These are phyloP conservation scores for Hippocampus kuda DNA, from an alignment of 2,797 vertebrate species.

Conservation along the genomic window DNA sequence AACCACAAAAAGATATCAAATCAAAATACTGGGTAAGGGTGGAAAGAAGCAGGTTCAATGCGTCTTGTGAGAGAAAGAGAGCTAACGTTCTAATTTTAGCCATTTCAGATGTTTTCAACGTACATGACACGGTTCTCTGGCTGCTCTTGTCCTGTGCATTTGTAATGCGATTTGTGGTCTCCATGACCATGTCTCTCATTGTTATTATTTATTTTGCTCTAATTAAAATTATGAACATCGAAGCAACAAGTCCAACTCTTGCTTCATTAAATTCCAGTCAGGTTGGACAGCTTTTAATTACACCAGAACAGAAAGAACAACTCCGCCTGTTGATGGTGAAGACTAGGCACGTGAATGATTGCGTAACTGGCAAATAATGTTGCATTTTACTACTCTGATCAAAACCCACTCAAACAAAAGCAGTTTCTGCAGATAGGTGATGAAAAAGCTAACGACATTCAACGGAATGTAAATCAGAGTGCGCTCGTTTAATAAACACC, in stretches of 20 bases:
- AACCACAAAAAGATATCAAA: neutral
- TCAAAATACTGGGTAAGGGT: neutral
- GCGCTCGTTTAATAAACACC: neutral
- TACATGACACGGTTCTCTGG: neutral
- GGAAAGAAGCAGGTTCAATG: neutral
- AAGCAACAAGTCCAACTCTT: neutral
- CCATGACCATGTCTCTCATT: neutral
- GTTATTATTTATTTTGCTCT: neutral
- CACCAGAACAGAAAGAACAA: neutral
- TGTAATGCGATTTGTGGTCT: neutral
- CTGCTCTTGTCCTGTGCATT: neutral
- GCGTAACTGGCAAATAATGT: constrained; percentile 14
- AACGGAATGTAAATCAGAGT: constrained; percentile 19
- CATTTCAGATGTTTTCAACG: neutral
- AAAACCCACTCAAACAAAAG: constrained; percentile 39
- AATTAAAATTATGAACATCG: constrained; percentile 1
- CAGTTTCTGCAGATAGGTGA: constrained; percentile 15
- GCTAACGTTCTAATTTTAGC: neutral
- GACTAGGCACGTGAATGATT: constrained; percentile 7
- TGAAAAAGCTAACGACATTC: constrained; percentile 29
- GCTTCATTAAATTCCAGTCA: neutral
- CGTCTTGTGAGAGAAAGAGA: neutral
- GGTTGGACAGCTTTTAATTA: neutral
- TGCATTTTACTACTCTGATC: constrained; percentile 31
- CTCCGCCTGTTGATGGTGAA: constrained; percentile 12